Percentiles rank a stretch among this genome's conserved stretches.
Conservation (phyloP, 2,113 vertebrate genomes). For the Prunella fulvescens region DNA sequence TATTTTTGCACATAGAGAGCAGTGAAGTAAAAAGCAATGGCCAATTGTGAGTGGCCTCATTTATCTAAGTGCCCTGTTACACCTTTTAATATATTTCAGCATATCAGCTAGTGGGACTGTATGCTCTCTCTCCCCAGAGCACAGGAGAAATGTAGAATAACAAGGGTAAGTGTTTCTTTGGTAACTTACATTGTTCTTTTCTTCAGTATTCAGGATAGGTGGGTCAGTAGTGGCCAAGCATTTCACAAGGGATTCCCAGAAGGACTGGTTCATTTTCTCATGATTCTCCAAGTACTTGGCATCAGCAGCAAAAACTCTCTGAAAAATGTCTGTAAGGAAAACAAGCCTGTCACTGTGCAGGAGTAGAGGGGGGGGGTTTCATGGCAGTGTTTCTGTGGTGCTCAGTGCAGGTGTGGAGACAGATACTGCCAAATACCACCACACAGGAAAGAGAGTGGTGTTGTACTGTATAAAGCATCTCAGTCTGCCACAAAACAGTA, state of each 20-base stretch:
- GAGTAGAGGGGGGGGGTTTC: neutral
- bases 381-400: neutral
- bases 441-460: neutral
- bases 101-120: neutral
- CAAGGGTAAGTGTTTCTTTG: neutral
- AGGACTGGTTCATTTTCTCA: conserved; percentile 3
- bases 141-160: neutral
- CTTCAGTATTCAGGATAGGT: conserved; percentile 34
- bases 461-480: neutral
- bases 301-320: conserved; percentile 40
- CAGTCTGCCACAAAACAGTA: neutral
- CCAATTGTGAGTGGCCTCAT: neutral
- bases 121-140: neutral
- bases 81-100: neutral
- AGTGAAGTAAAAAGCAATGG: neutral
- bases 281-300: conserved; percentile 14
- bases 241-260: conserved; percentile 45
- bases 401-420: neutral
- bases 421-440: neutral
- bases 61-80: neutral
- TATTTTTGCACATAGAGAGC: neutral
- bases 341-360: neutral
- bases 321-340: conserved; percentile 13
- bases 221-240: conserved; percentile 17
- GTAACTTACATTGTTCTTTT: conserved; percentile 48